Evolutionary conservation across 2,797 vertebrate species (phyloP).

Genomic region (Galago senegalensis): DNA sequence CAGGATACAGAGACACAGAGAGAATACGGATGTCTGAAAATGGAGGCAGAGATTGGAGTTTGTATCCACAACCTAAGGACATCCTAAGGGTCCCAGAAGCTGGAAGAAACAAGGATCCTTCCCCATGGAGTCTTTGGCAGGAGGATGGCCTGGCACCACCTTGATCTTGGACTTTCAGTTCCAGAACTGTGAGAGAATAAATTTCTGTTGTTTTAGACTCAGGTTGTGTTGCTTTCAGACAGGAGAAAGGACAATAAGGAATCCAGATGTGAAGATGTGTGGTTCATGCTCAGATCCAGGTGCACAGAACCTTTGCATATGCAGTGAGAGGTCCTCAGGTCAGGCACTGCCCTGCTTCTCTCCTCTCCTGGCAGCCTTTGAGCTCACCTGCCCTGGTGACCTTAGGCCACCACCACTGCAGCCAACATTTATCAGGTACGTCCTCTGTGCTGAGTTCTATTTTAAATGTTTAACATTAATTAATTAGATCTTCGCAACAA

Average conservation of each 20-base stretch:
- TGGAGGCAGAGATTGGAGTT: neutral
- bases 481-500: neutral
- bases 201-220: neutral
- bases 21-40: too few relatives aligned
- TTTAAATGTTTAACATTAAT: neutral
- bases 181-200: neutral
- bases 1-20: neutral
- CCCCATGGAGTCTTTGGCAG: accelerated
- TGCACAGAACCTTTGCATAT: neutral
- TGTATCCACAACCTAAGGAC: neutral
- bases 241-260: neutral
- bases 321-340: neutral
- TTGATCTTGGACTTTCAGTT: neutral
- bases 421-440: neutral
- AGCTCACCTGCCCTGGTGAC: neutral
- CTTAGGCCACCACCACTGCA: neutral
- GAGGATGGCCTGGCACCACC: accelerated
- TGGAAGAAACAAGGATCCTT: neutral
- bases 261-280: accelerated
- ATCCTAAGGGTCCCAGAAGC: neutral
- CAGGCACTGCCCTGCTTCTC: neutral
- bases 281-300: neutral
- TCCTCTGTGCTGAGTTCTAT: neutral
- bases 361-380: neutral
- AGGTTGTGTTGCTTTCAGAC: neutral